phyloP scores from a whole-genome alignment of 2,113 vertebrate genomes.

The Etia nguti region DNA sequence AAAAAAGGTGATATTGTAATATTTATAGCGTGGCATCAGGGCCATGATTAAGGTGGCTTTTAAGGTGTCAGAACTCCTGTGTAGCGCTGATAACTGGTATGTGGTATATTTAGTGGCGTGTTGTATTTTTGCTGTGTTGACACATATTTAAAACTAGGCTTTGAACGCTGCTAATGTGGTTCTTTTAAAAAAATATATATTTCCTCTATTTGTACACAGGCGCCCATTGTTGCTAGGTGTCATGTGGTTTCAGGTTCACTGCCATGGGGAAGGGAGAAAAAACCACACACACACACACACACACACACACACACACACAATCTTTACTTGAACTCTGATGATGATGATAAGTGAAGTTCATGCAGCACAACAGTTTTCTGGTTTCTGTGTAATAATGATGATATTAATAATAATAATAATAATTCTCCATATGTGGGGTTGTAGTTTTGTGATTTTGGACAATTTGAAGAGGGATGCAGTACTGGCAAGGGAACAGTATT shows the following conservation, averaged over 20 bases:
- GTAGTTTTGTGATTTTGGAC: background rate
- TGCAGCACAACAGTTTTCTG: background rate
- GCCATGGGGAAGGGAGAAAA: background rate
- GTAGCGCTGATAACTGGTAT: background rate
- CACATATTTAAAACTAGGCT: background rate
- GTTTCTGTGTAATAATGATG: background rate
- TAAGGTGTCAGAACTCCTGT: background rate
- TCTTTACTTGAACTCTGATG: background rate
- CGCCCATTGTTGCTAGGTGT: background rate
- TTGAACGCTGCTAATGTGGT: background rate
- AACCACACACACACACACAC: background rate
- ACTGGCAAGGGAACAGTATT: background rate
- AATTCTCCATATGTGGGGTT: background rate
- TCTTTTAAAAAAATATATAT: background rate
- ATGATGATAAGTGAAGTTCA: background rate
- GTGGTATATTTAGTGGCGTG: background rate
- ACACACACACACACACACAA: background rate
- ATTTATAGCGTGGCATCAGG: background rate
- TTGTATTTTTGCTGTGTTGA: background rate
- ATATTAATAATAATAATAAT: background rate
- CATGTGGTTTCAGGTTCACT: constrained; percentile 1
- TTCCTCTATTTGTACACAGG: background rate
- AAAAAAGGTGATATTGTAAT: background rate
- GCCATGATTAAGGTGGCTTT: background rate
- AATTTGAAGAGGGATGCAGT: background rate